Percentiles rank a stretch among this genome's conserved stretches.
phyloP scores from a whole-genome alignment of 2,888 invertebrate genomes.

The Cephalotes varians region DNA sequence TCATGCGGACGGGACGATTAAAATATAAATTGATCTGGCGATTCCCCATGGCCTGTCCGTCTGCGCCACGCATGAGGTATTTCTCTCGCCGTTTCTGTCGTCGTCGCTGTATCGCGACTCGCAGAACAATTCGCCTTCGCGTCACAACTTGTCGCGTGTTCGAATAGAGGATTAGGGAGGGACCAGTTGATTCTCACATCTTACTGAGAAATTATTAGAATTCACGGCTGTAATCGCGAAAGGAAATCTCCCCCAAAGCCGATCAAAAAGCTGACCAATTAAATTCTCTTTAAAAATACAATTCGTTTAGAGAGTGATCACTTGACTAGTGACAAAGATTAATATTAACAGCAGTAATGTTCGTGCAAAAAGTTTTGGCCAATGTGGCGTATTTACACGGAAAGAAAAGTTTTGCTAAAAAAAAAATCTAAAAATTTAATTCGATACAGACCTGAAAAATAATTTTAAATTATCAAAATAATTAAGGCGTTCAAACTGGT shows the following conservation, averaged over 20 bases:
- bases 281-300: not conserved
- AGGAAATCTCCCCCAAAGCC: not conserved
- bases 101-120: not conserved
- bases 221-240: not conserved
- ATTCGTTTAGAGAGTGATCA: not conserved
- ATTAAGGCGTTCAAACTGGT: no score
- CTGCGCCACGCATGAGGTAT: conserved; percentile 27
- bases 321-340: not conserved
- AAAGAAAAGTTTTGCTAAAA: no score
- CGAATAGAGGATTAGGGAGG: not conserved
- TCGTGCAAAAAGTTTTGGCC: not conserved
- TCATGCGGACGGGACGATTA: conserved; percentile 15
- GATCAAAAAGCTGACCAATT: no score
- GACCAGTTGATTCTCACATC: not conserved
- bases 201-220: not conserved
- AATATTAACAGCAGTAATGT: not conserved
- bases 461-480: no score
- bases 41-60: conserved; percentile 1
- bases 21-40: conserved; percentile 48
- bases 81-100: conserved; percentile 13
- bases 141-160: not conserved
- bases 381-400: no score
- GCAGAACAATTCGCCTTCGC: not conserved
- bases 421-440: no score
- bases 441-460: no score